Percentiles rank a stretch among this genome's conserved stretches.
These are phyloP conservation scores for Dorcus hopei DNA, from an alignment of 2,888 invertebrate genomes.

Conservation along the genomic window DNA sequence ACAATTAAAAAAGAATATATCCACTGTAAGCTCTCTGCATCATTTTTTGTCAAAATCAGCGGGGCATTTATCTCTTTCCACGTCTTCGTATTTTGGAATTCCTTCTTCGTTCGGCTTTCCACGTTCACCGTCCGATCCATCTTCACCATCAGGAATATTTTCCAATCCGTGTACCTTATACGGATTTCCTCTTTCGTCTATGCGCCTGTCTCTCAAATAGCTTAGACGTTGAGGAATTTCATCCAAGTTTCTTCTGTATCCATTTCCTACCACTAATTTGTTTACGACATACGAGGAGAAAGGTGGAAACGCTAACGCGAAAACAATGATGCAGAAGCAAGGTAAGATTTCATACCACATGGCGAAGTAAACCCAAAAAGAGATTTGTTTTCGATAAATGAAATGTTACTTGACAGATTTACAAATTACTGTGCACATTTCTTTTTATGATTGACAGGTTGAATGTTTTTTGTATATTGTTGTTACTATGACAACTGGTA, in stretches of 20 bases:
- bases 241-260: conserved; percentile 7
- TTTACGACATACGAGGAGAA: conserved; percentile 15
- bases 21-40: too few species aligned
- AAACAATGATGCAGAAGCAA: conserved; percentile 8
- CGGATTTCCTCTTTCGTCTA: conserved; percentile 3
- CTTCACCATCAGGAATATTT: neutral
- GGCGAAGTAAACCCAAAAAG: too few species aligned
- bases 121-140: neutral
- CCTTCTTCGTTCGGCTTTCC: neutral
- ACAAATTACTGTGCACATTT: too few species aligned
- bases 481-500: too few species aligned
- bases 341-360: conserved; percentile 27
- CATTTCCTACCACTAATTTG: conserved; percentile 20
- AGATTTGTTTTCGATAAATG: too few species aligned
- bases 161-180: conserved; percentile 11
- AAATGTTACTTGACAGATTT: too few species aligned
- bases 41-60: neutral
- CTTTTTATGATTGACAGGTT: too few species aligned
- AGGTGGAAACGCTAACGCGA: conserved; percentile 10
- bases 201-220: conserved; percentile 10
- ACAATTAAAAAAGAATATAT: too few species aligned
- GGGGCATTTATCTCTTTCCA: neutral
- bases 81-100: neutral
- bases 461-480: too few species aligned
- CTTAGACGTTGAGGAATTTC: neutral